A percentile compares a stretch with the other conserved stretches of the same genome.
These are phyloP conservation scores for Seladonia tumulorum DNA, from an alignment of 2,888 invertebrate genomes.

Conservation along the genomic window DNA sequence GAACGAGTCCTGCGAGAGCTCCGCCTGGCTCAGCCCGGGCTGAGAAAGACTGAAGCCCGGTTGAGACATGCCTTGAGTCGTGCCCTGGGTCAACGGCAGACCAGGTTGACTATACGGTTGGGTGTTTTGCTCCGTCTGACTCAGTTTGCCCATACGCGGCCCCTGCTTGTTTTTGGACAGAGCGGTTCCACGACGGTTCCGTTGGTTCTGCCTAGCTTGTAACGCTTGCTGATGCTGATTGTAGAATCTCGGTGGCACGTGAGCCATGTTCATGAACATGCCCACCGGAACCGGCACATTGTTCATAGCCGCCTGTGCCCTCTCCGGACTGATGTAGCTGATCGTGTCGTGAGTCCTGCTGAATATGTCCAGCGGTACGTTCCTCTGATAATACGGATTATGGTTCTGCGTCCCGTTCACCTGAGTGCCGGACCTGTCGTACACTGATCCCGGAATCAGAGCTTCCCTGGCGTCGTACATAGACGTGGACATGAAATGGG, in stretches of 20 bases:
- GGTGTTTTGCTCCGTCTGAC: slow-evolving; percentile 90
- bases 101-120: slow-evolving; percentile 88
- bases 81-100: slow-evolving; percentile 84
- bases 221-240: slow-evolving; percentile 90
- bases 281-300: slow-evolving; percentile 96
- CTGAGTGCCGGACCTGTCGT: slow-evolving; percentile 89
- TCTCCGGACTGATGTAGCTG: slow-evolving; percentile 95
- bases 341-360: slow-evolving; percentile 94
- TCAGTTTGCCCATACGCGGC: slow-evolving; percentile 83
- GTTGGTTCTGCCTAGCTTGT: slow-evolving; percentile 85
- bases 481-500: slow-evolving; percentile 98
- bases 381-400: slow-evolving; percentile 83
- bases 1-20: slow-evolving; percentile 92
- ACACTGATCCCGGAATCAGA: slow-evolving; percentile 96
- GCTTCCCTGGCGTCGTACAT: slow-evolving; percentile 99
- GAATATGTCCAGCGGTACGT: slow-evolving; percentile 87
- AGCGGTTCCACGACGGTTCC: slow-evolving; percentile 76
- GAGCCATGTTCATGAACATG: slow-evolving; percentile 96
- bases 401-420: slow-evolving; percentile 81
- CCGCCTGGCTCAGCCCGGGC: slow-evolving; percentile 89
- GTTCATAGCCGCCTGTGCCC: slow-evolving; percentile 90
- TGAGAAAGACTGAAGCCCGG: slow-evolving; percentile 89
- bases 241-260: slow-evolving; percentile 90
- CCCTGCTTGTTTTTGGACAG: slow-evolving; percentile 74
- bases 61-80: slow-evolving; percentile 89